Conservation (phyloP, 2,888 invertebrate genomes). For the Sarcophaga caerulescens region DNA sequence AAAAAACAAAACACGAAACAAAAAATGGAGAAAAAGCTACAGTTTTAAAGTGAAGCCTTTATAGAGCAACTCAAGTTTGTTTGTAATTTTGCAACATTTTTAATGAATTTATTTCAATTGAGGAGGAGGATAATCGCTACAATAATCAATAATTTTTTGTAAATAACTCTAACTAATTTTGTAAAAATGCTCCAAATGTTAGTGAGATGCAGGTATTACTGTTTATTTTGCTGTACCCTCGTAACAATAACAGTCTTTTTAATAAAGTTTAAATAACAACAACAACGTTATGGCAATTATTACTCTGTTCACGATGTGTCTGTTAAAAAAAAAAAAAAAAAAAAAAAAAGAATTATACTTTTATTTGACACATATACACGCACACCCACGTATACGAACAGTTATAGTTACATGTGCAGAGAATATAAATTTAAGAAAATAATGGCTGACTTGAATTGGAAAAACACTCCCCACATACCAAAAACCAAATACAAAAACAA, state of each 20-base stretch:
- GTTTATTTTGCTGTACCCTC: neutral
- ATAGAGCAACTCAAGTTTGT: neutral
- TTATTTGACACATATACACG: neutral
- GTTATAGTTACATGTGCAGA: neutral
- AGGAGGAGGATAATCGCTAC: no score
- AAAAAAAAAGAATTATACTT: slow-evolving; percentile 43
- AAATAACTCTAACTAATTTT: no score
- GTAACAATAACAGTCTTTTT: neutral
- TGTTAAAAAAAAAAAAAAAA: slow-evolving; percentile 60
- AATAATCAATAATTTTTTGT: no score
- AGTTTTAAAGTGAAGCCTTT: neutral
- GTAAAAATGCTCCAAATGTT: neutral
- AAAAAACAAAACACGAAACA: neutral
- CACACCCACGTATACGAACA: neutral
- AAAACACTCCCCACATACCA: neutral
- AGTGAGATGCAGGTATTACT: neutral
- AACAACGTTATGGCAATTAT: slow-evolving; percentile 69
- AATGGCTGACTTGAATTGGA: slow-evolving; percentile 52
- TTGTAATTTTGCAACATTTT: neutral
- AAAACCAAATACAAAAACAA: neutral
- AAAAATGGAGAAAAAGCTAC: neutral
- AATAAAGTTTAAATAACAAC: slow-evolving; percentile 10
- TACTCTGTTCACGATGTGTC: slow-evolving; percentile 71
- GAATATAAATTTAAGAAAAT: slow-evolving; percentile 40
- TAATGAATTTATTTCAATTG: no score